phyloP scores from a whole-genome alignment of 2,113 vertebrate species.

The Symphodus melops region DNA sequence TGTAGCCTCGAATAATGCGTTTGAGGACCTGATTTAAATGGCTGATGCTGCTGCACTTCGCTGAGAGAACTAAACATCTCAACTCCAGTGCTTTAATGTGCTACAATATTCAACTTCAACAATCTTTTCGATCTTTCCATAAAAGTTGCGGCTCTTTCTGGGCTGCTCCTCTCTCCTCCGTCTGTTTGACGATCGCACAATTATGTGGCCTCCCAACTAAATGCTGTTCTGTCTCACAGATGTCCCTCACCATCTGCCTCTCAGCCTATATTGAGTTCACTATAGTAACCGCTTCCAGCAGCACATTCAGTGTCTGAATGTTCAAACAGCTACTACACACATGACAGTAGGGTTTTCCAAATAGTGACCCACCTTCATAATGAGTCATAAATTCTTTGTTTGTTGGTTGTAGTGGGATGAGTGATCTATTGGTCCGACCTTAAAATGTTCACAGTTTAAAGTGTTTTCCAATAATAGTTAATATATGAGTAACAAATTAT shows the following conservation, averaged over 20 bases:
- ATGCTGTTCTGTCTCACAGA: constrained; percentile 22
- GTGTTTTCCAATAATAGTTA: neutral
- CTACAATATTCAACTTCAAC: neutral
- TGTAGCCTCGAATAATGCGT: neutral
- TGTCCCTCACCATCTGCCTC: constrained; percentile 21
- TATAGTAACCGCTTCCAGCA: constrained; percentile 12
- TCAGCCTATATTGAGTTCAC: constrained; percentile 20
- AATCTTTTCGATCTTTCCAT: neutral
- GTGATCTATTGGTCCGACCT: constrained; percentile 9
- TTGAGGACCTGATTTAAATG: neutral
- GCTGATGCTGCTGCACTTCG: too few species aligned
- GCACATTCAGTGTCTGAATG: constrained; percentile 1
- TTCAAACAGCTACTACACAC: constrained; percentile 23
- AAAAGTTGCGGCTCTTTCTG: neutral
- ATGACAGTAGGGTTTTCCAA: constrained; percentile 43
- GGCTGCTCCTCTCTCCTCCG: neutral
- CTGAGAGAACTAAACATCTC: neutral
- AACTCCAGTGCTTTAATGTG: neutral
- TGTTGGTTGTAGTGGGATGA: constrained; percentile 6
- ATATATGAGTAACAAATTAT: neutral
- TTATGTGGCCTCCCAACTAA: constrained; percentile 13
- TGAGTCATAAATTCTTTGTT: constrained; percentile 11
- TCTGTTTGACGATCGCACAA: neutral
- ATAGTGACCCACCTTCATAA: constrained; percentile 12
- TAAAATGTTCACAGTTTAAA: too few species aligned